Base-by-base conservation (phyloP, 2,797 vertebrate genomes). In the Myotis findleyi region DNA sequence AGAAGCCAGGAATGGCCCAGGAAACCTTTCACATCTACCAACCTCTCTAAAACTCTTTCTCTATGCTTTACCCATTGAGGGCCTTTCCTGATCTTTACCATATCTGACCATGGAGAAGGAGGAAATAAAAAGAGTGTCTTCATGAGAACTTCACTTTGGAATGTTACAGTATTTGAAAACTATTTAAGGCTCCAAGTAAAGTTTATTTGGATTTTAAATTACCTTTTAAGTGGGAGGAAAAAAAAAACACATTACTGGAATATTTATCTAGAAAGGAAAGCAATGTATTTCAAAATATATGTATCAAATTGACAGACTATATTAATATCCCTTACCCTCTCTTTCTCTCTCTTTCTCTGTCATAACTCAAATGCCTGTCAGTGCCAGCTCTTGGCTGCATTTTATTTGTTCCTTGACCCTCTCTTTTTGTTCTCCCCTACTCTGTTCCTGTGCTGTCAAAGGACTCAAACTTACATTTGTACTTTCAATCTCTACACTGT, bases 171-270 rank as follows among this genome's bases (percentile, higher is more conserved):
- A 73, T 20, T 53, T 91, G n/a, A 76, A 76, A 76, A 57, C 25
- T 11, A 64, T 41, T 80, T 44, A 59, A 77, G n/a, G 2, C 12
- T 81, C 33, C n/a, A 77, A 9, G 2, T 33, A 62, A 81, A 71
- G 23, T 59, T 20, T 18, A 93, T 69, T 71, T 93, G 72, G 57
- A 57, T 89, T 72, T 55, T 62, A 77, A 86, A 71, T 86, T 57
- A 82, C 12, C 38, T 95, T 20, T 71, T 49, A 89, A 83, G 17
- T 81, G 9, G 55, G 0, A 71, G 5, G 38, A 5, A 89, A 7
- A 89, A 89, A 79, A 17, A 53, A 16, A 4, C 64, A 4, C 64
- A 47, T 73, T 87, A 68, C 4, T 55, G 44, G 16, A 47, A 79
- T 33, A n/a, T 71, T 64, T 89, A 76, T 71, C 25, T 88, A 75